These are phyloP conservation scores for Crenichthys baileyi DNA, from an alignment of 2,797 vertebrate genomes.

Conservation along the genomic window DNA sequence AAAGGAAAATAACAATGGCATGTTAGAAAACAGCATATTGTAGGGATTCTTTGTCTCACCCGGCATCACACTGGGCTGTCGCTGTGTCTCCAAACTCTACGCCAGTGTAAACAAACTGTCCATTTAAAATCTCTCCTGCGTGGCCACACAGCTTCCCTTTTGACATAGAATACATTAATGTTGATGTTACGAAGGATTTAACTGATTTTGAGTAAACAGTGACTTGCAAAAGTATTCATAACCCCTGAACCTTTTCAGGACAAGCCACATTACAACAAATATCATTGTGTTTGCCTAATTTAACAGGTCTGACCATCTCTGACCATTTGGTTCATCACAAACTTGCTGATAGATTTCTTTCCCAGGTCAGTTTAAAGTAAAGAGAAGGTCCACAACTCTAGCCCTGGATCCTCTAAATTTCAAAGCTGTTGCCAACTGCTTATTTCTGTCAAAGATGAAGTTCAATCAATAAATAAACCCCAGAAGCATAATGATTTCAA, in stretches of 20 bases:
- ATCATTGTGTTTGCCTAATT: neutral
- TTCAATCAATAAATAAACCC: neutral
- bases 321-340: neutral
- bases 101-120: constrained; percentile 69
- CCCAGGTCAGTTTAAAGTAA: neutral
- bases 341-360: neutral
- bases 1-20: neutral
- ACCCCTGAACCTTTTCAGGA: neutral
- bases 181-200: neutral
- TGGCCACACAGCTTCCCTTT: constrained; percentile 74
- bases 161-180: neutral
- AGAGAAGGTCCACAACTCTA: neutral
- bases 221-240: too few species aligned
- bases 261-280: neutral
- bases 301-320: neutral
- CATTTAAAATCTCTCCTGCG: constrained; percentile 70
- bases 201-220: neutral
- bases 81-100: constrained; percentile 71
- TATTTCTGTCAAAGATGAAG: neutral
- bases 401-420: neutral
- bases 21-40: neutral
- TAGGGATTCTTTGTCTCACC: constrained; percentile 44
- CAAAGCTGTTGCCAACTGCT: neutral
- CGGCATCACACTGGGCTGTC: constrained; percentile 63
- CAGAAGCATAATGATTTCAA: neutral